phyloP scores from a whole-genome alignment of 2,113 vertebrate genomes.

The Apaloderma vittatum region DNA sequence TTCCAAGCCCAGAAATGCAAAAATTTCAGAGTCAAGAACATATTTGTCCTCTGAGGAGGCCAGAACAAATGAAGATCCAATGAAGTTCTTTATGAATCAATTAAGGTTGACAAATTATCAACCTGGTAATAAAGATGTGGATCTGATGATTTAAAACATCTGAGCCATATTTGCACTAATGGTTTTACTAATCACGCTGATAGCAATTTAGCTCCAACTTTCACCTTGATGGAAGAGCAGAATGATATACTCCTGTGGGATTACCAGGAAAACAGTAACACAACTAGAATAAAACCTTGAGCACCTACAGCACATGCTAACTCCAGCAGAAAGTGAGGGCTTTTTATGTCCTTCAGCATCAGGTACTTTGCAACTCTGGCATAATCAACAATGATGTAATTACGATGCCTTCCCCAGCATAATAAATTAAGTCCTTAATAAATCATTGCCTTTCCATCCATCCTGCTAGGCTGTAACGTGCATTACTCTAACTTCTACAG shows the following conservation, averaged over 20 bases:
- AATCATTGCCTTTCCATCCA: conserved; percentile 35
- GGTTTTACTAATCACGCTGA: conserved; percentile 47
- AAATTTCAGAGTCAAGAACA: not conserved
- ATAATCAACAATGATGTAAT: conserved; percentile 46
- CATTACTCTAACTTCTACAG: not conserved
- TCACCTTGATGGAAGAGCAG: conserved; percentile 51
- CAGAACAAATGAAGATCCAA: conserved; percentile 62
- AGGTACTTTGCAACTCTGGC: conserved; percentile 16
- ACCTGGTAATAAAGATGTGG: conserved; percentile 49
- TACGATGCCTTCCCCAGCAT: conserved; percentile 6
- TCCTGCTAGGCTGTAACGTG: not conserved
- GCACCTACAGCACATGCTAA: not conserved
- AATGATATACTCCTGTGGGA: conserved; percentile 18
- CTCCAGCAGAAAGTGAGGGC: not conserved
- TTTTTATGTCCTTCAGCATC: conserved; percentile 32
- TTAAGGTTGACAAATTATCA: conserved; percentile 60
- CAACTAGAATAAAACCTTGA: not conserved
- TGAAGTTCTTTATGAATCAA: conserved; percentile 62
- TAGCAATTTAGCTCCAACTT: conserved; percentile 55
- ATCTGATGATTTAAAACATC: conserved; percentile 66
- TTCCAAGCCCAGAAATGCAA: not conserved
- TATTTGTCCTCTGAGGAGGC: conserved; percentile 42
- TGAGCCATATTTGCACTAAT: conserved; percentile 61
- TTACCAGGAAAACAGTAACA: conserved; percentile 14
- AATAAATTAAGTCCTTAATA: conserved; percentile 47